Evolutionary conservation across 1,140 invertebrate genomes (phyloP), one percentile per base, ranked within the genome.

Genomic region (Ceratina japonica): DNA sequence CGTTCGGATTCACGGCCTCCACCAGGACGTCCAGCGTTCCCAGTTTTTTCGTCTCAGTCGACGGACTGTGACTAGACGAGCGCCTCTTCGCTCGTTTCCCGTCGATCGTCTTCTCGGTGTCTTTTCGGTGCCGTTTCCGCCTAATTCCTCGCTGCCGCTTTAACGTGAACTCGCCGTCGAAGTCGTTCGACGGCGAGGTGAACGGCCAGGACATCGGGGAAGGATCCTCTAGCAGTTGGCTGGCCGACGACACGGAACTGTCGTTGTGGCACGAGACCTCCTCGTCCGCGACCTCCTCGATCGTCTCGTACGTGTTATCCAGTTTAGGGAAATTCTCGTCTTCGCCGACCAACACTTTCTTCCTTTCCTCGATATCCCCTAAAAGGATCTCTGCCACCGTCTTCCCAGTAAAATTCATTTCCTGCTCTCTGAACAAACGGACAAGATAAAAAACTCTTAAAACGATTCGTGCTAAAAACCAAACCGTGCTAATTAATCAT

Each of bases 141-240:
- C 92, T 86, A 44, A 93, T 93, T 0, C 91, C 93, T 0, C 91
- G 89, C 70, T 93, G 92, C 18, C 93, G 84, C 80, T 91, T 91
- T 15, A 93, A 62, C 0, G 91, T 92, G 16, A 92, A 93, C 51
- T 92, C 90, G 0, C 89, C 90, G 10, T 92, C 90, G 13, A 90
- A 87, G 13, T 92, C 92, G n/a, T 88, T 83, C 2, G 87, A 87
- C 1, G 85, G 85, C 7, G 92, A 93, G 7, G 89, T 70, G n/a
- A 91, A 89, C 0, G 89, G 88, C 91, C 91, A 92, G 0, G 91
- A 91, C 31, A 91, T 79, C 0, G 92, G 91, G 16, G 92, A 93
- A 0, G 92, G 91, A 52, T 93, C 89, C 52, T 93, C 92, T 8
- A 93, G 58, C 0, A 93, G 86, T 66, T 93, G 92, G 82, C 92